Percentiles rank a stretch among this genome's conserved stretches.
Conservation (phyloP, 2,888 invertebrate genomes). For the Tridacna gigas region DNA sequence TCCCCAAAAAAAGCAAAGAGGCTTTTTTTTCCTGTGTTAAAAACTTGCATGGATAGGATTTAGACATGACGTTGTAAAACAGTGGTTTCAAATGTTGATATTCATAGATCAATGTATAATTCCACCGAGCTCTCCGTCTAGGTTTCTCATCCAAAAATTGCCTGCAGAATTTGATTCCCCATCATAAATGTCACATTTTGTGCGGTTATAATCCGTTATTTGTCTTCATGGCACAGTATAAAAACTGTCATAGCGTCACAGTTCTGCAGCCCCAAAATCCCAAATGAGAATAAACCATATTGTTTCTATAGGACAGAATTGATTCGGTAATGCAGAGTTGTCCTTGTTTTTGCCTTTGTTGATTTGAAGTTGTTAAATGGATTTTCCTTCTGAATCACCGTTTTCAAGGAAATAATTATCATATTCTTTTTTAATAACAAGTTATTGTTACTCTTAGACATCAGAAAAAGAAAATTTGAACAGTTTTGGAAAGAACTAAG, state of each 20-base stretch:
- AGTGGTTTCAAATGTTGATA: no score
- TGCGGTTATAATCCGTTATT: conserved; percentile 26
- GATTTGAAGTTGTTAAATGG: no score
- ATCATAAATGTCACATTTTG: conserved; percentile 27
- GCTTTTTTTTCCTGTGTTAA: no score
- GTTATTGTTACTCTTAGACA: neutral
- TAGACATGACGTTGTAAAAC: no score
- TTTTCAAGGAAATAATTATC: no score
- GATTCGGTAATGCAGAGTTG: neutral
- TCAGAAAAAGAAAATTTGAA: neutral
- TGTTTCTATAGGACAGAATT: conserved; percentile 1
- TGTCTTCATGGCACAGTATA: conserved; percentile 24
- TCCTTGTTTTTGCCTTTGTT: no score
- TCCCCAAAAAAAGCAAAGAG: no score
- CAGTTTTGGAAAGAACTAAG: neutral
- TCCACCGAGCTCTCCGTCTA: neutral
- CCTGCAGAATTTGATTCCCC: conserved; percentile 18
- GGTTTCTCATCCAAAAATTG: conserved; percentile 17
- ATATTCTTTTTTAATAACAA: no score
- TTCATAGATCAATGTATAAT: neutral
- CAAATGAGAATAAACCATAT: neutral
- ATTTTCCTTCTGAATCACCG: no score
- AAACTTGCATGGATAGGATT: no score
- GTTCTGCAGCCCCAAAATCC: conserved; percentile 13
- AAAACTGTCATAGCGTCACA: conserved; percentile 26